Conservation (phyloP, 1,140 invertebrate genomes). For the Achroia grisella region DNA sequence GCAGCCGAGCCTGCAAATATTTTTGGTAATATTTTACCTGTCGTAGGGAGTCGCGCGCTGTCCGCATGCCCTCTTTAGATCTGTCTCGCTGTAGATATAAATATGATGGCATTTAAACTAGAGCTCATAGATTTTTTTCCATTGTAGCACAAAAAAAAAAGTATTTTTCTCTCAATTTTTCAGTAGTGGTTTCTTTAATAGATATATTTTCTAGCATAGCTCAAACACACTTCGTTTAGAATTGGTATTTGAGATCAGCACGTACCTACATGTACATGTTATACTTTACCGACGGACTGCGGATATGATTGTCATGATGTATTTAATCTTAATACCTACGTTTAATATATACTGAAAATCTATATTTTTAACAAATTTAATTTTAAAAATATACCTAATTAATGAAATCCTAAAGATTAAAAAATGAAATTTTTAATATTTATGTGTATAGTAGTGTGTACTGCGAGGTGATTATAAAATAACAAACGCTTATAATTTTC, state of each 20-base stretch:
- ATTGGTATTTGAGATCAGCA: conserved; percentile 28
- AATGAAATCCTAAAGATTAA: conserved; percentile 68
- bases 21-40: conserved; percentile 34
- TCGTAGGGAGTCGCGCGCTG: conserved; percentile 15
- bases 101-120: conserved; percentile 54
- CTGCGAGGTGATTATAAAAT: conserved; percentile 52
- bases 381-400: conserved; percentile 66
- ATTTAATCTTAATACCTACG: conserved; percentile 55
- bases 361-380: conserved; percentile 72
- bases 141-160: conserved; percentile 48
- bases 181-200: conserved; percentile 40
- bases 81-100: conserved; percentile 40
- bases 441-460: conserved; percentile 68
- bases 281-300: conserved; percentile 35
- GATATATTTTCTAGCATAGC: conserved; percentile 44
- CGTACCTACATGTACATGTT: conserved; percentile 5
- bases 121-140: conserved; percentile 50
- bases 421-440: conserved; percentile 69
- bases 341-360: conserved; percentile 66
- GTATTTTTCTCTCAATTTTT: conserved; percentile 53
- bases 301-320: conserved; percentile 26
- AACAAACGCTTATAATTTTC: conserved; percentile 57
- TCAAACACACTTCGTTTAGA: conserved; percentile 41
- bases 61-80: conserved; percentile 20
- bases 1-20: conserved; percentile 28